Percentiles rank a stretch among this genome's conserved stretches.
Conservation (phyloP, 2,888 invertebrate species). For the Muscina levida region DNA sequence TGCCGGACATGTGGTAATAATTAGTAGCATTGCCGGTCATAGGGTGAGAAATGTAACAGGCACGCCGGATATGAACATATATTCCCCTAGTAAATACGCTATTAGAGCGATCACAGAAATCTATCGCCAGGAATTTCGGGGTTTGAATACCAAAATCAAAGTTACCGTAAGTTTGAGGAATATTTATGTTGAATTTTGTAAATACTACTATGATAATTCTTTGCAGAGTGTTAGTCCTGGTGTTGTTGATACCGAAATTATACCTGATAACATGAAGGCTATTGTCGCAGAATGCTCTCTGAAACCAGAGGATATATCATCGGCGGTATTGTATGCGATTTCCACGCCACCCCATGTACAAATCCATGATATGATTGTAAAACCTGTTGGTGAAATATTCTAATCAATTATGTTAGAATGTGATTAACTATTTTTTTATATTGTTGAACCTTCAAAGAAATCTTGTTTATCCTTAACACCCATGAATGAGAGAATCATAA, state of each 20-base stretch:
- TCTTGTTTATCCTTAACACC: too few relatives aligned
- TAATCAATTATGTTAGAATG: too few relatives aligned
- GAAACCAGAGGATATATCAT: slow-evolving; percentile 66
- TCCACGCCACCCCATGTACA: slow-evolving; percentile 64
- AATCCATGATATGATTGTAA: slow-evolving; percentile 69
- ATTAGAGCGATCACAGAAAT: slow-evolving; percentile 76
- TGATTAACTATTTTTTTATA: too few relatives aligned
- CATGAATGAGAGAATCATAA: too few relatives aligned
- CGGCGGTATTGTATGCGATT: slow-evolving; percentile 52
- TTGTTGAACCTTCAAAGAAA: too few relatives aligned
- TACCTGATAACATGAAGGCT: slow-evolving; percentile 65
- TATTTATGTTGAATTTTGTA: too few relatives aligned
- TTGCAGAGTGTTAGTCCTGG: slow-evolving; percentile 67
- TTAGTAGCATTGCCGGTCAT: slow-evolving; percentile 79
- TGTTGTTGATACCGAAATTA: slow-evolving; percentile 73
- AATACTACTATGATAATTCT: too few relatives aligned
- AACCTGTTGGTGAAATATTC: slow-evolving; percentile 72
- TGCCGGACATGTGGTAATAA: slow-evolving; percentile 81
- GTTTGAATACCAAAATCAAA: slow-evolving; percentile 53
- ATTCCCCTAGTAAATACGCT: slow-evolving; percentile 76
- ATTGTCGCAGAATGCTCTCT: slow-evolving; percentile 66
- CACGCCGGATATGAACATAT: slow-evolving; percentile 71
- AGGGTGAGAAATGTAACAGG: not conserved
- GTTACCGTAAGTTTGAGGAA: slow-evolving; percentile 62
- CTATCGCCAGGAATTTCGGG: slow-evolving; percentile 76